These are phyloP conservation scores for Margarornis squamiger DNA, from an alignment of 2,797 vertebrate genomes.

Conservation along the genomic window DNA sequence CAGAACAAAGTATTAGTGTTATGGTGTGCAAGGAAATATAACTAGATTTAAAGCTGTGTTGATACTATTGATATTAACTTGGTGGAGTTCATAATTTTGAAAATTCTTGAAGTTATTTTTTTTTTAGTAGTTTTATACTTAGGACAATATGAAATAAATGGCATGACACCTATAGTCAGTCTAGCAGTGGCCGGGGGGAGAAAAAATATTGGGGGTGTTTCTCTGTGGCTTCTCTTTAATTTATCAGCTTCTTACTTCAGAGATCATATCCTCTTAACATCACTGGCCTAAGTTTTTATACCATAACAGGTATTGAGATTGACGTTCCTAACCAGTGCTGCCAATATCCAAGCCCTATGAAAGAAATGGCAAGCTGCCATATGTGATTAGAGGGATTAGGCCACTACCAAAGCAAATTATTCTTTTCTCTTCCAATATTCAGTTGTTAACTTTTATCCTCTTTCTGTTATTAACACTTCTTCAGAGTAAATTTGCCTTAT, in stretches of 20 bases:
- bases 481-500: not conserved
- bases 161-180: not conserved
- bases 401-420: not conserved
- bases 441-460: not conserved
- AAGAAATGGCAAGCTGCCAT: not conserved
- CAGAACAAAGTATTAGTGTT: not conserved
- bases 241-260: not conserved
- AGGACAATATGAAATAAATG: not conserved
- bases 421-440: not conserved
- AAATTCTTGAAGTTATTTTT: not conserved
- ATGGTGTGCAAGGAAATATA: not conserved
- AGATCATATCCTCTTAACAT: not conserved
- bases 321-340: not conserved
- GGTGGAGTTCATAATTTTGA: not conserved
- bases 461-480: not conserved
- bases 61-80: not conserved
- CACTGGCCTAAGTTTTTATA: not conserved
- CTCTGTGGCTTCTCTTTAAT: not conserved
- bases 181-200: not conserved
- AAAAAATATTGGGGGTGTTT: not conserved
- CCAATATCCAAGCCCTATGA: not conserved
- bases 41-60: not conserved
- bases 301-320: not conserved
- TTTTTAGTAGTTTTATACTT: not conserved
- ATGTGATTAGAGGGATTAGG: not conserved